Evolutionary conservation across 2,888 invertebrate genomes (phyloP).

Genomic region (Polymixis flavicincta): DNA sequence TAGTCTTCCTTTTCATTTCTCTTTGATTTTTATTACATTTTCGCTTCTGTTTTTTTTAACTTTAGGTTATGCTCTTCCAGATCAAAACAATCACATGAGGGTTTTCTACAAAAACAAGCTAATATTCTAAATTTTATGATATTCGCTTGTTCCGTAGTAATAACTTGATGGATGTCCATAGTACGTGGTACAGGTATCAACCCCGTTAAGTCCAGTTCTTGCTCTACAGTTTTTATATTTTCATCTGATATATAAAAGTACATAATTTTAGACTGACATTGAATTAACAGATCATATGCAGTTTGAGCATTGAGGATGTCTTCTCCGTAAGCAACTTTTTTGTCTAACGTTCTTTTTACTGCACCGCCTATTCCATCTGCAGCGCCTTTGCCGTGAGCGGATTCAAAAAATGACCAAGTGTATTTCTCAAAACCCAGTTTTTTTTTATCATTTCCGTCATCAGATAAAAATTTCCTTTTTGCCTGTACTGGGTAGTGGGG

Average conservation of each 20-base stretch:
- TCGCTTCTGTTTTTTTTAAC: too few species aligned
- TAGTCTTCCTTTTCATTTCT: too few species aligned
- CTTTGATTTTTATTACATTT: too few species aligned
- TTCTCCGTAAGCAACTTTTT: conserved; percentile 35
- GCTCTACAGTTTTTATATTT: conserved; percentile 21
- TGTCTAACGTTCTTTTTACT: conserved; percentile 39
- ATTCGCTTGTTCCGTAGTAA: conserved; percentile 20
- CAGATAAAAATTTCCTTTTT: conserved; percentile 22
- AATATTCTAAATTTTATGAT: conserved; percentile 23
- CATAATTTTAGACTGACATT: conserved; percentile 19
- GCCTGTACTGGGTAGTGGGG: conserved; percentile 35
- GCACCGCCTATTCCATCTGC: conserved; percentile 31
- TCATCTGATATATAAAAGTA: conserved; percentile 28
- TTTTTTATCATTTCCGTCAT: conserved; percentile 23
- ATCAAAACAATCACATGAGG: too few species aligned
- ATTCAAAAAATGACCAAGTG: conserved; percentile 49
- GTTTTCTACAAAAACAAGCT: conserved; percentile 15
- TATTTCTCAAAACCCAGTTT: conserved; percentile 20
- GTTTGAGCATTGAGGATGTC: conserved; percentile 35
- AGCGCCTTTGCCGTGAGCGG: conserved; percentile 50
- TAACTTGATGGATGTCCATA: conserved; percentile 34
- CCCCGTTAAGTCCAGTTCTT: conserved; percentile 26
- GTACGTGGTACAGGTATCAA: conserved; percentile 34
- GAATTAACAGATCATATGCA: conserved; percentile 29
- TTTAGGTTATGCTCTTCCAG: too few species aligned